Evolutionary conservation across 2,113 vertebrate species (phyloP), one percentile per base, ranked within the genome.

Genomic region (Cyanocitta stelleri): DNA sequence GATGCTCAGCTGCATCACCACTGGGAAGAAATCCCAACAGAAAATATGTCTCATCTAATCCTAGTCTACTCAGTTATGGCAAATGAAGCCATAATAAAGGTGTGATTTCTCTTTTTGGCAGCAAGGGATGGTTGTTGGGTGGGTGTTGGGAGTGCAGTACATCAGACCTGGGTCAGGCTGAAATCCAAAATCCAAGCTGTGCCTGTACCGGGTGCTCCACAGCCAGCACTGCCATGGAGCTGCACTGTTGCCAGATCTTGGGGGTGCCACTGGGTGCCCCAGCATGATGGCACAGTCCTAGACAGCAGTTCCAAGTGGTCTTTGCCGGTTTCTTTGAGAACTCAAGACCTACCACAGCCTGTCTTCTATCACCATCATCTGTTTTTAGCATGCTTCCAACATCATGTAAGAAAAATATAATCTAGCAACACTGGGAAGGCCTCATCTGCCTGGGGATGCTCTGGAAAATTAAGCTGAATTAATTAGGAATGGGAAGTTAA

Each of bases 381-480:
- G 13, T n/a, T 44, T 41, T 81, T 54, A 89, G 26, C 59, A 86
- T 56, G 27, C 35, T 66, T 61, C 41, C 74, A 71, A 59, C 3
- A 62, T 41, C 6, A 4, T 4, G 1, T 20, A 74, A 77, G 72
- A 80, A 83, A 92, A 66, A 23, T 13, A 56, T 8, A 62, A 63
- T 56, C 54, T 54, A 88, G 30, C 56, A 85, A 64, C 33, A 76
- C 41, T 4, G 21, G 26, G 27, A 93, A 85, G 39, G 54, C 13
- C 32, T 77, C 10, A 1, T 49, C 37, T 62, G 48, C 46, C 55
- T 51, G 32, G 46, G 73, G 46, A 85, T 1, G 1, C 73, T 77
- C 51, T 24, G 54, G 77, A 92, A 96, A 93, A 90, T 91, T 88
- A 87, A 55, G 22, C 46, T 87, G 77, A 77, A 74, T 92, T 89